Conservation (phyloP, 2,113 vertebrate species). For the Burhinus oedicnemus region DNA sequence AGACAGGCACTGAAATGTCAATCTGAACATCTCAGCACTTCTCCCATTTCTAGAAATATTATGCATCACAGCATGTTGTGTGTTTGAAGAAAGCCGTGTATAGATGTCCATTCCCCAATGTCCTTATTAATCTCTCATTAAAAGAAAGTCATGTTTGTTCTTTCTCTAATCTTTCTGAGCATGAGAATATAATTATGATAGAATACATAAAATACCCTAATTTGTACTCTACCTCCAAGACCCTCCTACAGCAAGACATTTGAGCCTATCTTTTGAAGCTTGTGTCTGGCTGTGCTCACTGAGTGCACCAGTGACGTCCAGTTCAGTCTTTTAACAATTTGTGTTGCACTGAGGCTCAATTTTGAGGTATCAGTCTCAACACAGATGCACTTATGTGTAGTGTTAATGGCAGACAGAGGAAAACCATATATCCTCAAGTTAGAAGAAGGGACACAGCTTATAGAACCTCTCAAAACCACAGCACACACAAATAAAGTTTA, state of each 20-base stretch:
- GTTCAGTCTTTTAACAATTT: not conserved
- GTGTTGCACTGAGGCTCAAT: not conserved
- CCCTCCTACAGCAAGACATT: not conserved
- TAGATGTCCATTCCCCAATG: not conserved
- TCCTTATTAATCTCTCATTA: not conserved
- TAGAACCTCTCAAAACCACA: not conserved
- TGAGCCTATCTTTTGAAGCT: not conserved
- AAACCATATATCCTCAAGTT: not conserved
- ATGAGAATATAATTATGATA: not conserved
- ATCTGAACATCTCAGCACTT: not conserved
- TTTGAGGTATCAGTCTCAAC: not conserved
- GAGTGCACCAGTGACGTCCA: not conserved
- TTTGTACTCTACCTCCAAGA: not conserved
- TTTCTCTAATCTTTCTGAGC: not conserved
- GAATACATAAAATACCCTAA: not conserved
- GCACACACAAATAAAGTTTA: not conserved
- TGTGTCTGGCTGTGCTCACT: not conserved
- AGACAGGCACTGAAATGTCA: constrained; percentile 37
- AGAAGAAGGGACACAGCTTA: not conserved
- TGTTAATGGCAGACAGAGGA: not conserved
- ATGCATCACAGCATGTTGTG: not conserved
- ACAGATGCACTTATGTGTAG: not conserved
- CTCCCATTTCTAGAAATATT: not conserved
- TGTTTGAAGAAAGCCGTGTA: not conserved
- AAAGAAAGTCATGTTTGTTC: not conserved